Conservation (phyloP, 2,797 vertebrate genomes). For the Dicrostonyx torquatus region DNA sequence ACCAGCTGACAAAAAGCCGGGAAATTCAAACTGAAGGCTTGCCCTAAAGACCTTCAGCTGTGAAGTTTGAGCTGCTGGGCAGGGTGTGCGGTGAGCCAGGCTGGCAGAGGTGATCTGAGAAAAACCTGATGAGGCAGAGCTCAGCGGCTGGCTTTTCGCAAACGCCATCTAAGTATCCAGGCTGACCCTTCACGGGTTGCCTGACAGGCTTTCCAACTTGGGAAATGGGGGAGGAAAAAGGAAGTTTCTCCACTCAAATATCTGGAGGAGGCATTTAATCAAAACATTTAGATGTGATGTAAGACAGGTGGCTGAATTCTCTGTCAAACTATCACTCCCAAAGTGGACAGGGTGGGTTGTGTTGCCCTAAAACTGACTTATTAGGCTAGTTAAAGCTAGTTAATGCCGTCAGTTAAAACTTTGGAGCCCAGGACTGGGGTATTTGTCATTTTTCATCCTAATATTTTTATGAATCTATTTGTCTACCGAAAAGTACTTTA, state of each 20-base stretch:
- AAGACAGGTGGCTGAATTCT: conserved; percentile 28
- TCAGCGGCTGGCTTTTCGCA: neutral
- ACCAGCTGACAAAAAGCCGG: conserved; percentile 79
- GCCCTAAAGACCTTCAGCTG: conserved; percentile 58
- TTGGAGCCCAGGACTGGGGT: neutral
- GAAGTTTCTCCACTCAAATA: conserved; percentile 19
- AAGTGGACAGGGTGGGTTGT: neutral
- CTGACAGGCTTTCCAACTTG: conserved; percentile 14
- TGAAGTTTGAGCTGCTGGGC: neutral
- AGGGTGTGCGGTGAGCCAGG: neutral
- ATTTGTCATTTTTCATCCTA: conserved; percentile 34
- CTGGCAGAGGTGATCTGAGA: neutral
- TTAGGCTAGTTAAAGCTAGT: neutral
- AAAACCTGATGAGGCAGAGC: neutral
- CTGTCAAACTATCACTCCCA: conserved; percentile 2
- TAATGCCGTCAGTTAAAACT: neutral
- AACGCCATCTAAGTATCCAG: neutral
- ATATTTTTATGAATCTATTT: conserved; percentile 25
- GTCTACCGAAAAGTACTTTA: neutral
- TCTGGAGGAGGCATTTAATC: conserved; percentile 61
- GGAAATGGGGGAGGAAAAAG: neutral
- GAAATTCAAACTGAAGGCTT: conserved; percentile 81
- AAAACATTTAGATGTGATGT: neutral
- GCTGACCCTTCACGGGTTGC: neutral
- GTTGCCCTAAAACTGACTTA: neutral